These are phyloP conservation scores for Toxostoma redivivum DNA, from an alignment of 2,113 vertebrate species.

Conservation along the genomic window DNA sequence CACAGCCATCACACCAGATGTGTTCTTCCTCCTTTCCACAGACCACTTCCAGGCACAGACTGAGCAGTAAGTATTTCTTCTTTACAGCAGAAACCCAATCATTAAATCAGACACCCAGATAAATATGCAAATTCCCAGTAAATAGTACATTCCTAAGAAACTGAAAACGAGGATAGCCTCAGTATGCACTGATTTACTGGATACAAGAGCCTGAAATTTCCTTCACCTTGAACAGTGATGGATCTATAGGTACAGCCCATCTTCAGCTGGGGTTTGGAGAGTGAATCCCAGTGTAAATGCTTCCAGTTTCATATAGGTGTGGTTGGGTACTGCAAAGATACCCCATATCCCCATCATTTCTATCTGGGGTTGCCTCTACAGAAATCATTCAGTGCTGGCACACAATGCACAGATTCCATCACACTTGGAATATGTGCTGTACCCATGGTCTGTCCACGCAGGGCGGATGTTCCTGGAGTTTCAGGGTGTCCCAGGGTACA, in stretches of 20 bases:
- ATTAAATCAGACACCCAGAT: background rate
- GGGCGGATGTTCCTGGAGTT: background rate
- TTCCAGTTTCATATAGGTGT: background rate
- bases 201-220: background rate
- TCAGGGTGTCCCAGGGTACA: background rate
- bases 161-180: background rate
- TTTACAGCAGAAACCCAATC: background rate
- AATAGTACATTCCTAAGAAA: background rate
- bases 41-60: background rate
- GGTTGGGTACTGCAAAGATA: background rate
- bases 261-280: background rate
- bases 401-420: rapidly evolving
- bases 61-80: background rate
- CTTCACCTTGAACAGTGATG: background rate
- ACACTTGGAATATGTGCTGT: rapidly evolving
- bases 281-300: background rate
- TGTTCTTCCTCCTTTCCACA: background rate
- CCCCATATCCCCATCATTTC: background rate
- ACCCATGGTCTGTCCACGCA: rapidly evolving
- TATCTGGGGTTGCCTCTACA: background rate
- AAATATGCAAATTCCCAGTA: background rate
- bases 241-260: background rate
- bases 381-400: rapidly evolving
- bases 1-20: background rate
- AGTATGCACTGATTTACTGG: background rate